A percentile compares a stretch with the other conserved stretches of the same genome.
phyloP scores from a whole-genome alignment of 92 coral and sea anemone species.

The Phenganax stokvisi region DNA sequence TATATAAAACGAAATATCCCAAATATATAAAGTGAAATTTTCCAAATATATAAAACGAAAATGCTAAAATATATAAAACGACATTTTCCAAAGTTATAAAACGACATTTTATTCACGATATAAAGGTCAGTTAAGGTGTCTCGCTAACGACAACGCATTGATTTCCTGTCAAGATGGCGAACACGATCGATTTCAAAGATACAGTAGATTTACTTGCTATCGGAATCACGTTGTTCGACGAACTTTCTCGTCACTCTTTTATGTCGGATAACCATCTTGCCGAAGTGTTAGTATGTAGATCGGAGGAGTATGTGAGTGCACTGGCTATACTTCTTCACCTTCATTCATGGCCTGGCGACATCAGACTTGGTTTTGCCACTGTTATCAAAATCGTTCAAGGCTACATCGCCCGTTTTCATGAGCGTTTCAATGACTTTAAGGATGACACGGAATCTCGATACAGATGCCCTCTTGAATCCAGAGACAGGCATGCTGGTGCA shows the following conservation, averaged over 20 bases:
- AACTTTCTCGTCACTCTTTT: slow-evolving; percentile 1
- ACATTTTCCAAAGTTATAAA: background rate
- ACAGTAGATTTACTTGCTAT: background rate
- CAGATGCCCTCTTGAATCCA: background rate
- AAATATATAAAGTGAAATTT: background rate
- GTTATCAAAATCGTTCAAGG: background rate
- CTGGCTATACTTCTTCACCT: slow-evolving; percentile 4
- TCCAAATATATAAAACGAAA: background rate
- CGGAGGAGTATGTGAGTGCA: slow-evolving; percentile 7
- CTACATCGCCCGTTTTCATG: slow-evolving; percentile 8
- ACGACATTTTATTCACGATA: background rate
- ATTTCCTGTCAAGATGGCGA: background rate
- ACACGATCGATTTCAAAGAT: background rate
- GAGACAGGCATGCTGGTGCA: background rate
- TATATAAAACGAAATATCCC: background rate
- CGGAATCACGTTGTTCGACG: slow-evolving; percentile 6
- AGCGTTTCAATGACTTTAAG: slow-evolving; percentile 5
- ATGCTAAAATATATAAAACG: background rate
- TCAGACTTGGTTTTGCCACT: background rate
- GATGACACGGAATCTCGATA: background rate
- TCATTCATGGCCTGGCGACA: background rate
- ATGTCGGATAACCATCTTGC: background rate
- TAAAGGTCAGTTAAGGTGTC: background rate
- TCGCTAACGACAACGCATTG: background rate
- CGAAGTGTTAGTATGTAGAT: slow-evolving; percentile 5